Conservation (phyloP, 2,113 vertebrate genomes). For the Misgurnus mizolepis region DNA sequence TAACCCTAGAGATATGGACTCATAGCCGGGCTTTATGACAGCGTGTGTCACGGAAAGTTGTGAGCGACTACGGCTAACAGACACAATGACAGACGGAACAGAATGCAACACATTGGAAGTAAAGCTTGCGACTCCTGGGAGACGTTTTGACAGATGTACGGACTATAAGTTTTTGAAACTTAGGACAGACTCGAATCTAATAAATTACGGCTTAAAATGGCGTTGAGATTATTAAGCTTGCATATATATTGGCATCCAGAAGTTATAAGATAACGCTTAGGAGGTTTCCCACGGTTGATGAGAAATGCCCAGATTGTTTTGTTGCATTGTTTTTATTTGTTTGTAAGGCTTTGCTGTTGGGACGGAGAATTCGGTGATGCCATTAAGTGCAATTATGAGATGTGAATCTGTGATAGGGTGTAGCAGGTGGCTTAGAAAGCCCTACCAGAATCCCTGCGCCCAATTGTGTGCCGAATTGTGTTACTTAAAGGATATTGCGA, state of each 20-base stretch:
- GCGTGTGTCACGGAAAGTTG: slow-evolving; percentile 61
- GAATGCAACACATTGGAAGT: slow-evolving; percentile 78
- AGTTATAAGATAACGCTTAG: too few relatives aligned
- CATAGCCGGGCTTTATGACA: slow-evolving; percentile 71
- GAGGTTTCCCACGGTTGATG: not conserved
- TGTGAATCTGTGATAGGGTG: slow-evolving; percentile 55
- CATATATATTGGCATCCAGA: too few relatives aligned
- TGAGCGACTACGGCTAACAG: slow-evolving; percentile 48
- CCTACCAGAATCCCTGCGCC: slow-evolving; percentile 81
- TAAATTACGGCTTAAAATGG: not conserved
- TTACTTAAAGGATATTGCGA: slow-evolving; percentile 83
- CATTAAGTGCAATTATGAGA: slow-evolving; percentile 41
- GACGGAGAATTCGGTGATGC: slow-evolving; percentile 20
- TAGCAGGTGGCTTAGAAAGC: slow-evolving; percentile 81
- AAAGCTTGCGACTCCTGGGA: slow-evolving; percentile 74
- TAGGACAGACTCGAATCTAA: not conserved
- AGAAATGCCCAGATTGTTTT: not conserved
- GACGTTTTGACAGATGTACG: slow-evolving; percentile 69
- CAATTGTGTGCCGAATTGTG: slow-evolving; percentile 75
- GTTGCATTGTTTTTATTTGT: not conserved
- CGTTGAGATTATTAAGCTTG: too few relatives aligned
- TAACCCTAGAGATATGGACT: slow-evolving; percentile 70
- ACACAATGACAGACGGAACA: slow-evolving; percentile 78
- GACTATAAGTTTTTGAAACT: slow-evolving; percentile 65
- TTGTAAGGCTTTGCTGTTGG: not conserved